Evolutionary conservation across 1,140 invertebrate species (phyloP), one percentile per base, ranked within the genome.

Genomic region (Melipona quadrifasciata): DNA sequence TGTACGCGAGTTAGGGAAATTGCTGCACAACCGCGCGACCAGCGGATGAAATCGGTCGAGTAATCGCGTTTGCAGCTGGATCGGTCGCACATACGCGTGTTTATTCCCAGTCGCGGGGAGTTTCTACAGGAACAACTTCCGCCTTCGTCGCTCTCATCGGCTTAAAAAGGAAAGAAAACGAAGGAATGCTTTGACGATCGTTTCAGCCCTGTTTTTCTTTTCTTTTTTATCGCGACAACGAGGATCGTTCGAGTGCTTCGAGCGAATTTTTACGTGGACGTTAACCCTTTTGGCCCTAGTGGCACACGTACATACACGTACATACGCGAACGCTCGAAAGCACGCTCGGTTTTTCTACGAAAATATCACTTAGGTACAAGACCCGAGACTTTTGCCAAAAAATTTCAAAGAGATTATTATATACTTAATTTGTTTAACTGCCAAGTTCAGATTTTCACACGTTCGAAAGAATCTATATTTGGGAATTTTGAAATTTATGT

Each of bases 1-100:
- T 61, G 39, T 83, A 79, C 82, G 74, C 34, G 34, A 83, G 65
- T 83, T 83, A 77, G 77, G 34, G 74, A 83, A 83, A 83, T 83
- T 83, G 65, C 65, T 78, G 64, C 73, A 68, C 73, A 82, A 21
- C 53, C 51, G 17, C 71, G 27, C 58, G 71, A 21, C 11, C n/a
- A 31, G 12, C 39, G 58, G 65, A 77, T 19, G 73, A 76, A 76
- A 47, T n/a, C 53, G n/a, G n/a, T 53, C 8, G 71, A 27, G 80
- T 82, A 75, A 67, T 55, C 71, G 21, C 17, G 71, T 75, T 65
- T 61, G 12, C 21, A 47, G 31, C 0, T 31, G 27, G 21, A 31
- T 65, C 53, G 39, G 39, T 65, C 71, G 27, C 31, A 19, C 16
- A 24, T 19, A 57, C 24, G 51, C 67, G 21, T 19, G 67, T 34